Conservation (phyloP, 2,797 vertebrate genomes). For the Syncerus caffer region DNA sequence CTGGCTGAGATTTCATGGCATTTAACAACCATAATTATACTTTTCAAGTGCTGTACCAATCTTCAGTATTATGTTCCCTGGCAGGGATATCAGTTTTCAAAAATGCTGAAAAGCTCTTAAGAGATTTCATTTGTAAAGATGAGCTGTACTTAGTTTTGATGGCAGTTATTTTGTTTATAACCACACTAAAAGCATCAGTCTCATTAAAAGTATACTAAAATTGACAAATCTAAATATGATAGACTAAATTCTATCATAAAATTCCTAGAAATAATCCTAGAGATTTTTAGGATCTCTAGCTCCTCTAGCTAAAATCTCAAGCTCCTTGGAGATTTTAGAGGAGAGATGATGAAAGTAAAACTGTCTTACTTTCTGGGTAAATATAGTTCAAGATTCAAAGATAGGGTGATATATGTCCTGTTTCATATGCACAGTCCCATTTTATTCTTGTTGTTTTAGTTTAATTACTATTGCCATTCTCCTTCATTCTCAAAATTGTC, state of each 20-base stretch:
- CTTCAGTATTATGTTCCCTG: constrained; percentile 38
- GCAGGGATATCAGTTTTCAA: constrained; percentile 59
- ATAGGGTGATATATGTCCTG: not conserved
- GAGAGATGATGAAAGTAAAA: not conserved
- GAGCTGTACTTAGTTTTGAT: constrained; percentile 66
- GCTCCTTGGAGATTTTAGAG: constrained; percentile 29
- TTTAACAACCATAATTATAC: constrained; percentile 69
- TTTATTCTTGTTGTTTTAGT: not conserved
- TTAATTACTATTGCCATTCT: not conserved
- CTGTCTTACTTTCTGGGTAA: constrained; percentile 2
- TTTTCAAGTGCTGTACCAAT: constrained; percentile 53
- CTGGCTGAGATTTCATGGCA: constrained; percentile 41
- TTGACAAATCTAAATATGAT: constrained; percentile 34
- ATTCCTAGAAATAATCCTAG: constrained; percentile 25
- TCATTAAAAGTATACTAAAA: constrained; percentile 54
- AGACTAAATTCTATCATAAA: not conserved
- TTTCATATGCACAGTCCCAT: not conserved
- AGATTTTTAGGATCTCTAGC: not conserved
- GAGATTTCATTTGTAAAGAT: constrained; percentile 63
- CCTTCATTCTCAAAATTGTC: not conserved
- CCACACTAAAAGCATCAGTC: constrained; percentile 47
- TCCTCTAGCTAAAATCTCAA: not conserved
- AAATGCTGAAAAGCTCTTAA: constrained; percentile 37
- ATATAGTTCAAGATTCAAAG: constrained; percentile 18
- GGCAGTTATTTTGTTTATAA: constrained; percentile 53